Evolutionary conservation across 2,113 vertebrate genomes (phyloP), one percentile per base, ranked within the genome.

Genomic region (Austrofundulus limnaeus): DNA sequence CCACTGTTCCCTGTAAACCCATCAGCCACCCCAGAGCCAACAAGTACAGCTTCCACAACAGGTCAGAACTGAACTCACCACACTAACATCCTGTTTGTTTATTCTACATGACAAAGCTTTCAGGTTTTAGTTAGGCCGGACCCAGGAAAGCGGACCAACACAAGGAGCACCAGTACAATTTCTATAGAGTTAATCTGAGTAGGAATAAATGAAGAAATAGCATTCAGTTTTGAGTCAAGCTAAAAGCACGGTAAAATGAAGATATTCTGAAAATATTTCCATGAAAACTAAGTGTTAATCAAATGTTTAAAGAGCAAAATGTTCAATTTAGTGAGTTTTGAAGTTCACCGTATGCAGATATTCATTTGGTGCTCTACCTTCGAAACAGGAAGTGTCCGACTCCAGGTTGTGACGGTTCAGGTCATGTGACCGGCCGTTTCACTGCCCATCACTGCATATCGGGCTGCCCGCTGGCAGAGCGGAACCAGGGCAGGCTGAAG

Each of bases 391-490:
- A 98, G 89, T 99, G 97, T 89, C 97, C 97, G 17, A 99, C 97
- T 1, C 97, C 97, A 0, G 97, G 97, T 11, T 99, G 97, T 17
- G 96, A 99, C 0, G 97, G 97, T 34, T 98, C 96, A 11, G 97
- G 97, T 41, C 97, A 99, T 0, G 95, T 98, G 81, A 99, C 96
- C 0, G 97, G 97, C 37, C 95, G 96, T 63, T 98, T 99, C 88
- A 98, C 96, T 0, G 96, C 97, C 14, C 97, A 99, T 86, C 97
- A 99, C 85, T 98, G 97, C 90, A 94, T 98, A 81, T 99, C 97
- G 2, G 97, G 97, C 83, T 99, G 97, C 85, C 97, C 97, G 0
- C 76, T 99, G 86, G 97, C 96, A 3, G 97, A 99, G 90, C 94
- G 95, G 74, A 99, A 98, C 91, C 97, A 99, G 87, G 94, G 94